Evolutionary conservation across 2,888 invertebrate genomes (phyloP).

Genomic region (Callyntrura guangdongensis): DNA sequence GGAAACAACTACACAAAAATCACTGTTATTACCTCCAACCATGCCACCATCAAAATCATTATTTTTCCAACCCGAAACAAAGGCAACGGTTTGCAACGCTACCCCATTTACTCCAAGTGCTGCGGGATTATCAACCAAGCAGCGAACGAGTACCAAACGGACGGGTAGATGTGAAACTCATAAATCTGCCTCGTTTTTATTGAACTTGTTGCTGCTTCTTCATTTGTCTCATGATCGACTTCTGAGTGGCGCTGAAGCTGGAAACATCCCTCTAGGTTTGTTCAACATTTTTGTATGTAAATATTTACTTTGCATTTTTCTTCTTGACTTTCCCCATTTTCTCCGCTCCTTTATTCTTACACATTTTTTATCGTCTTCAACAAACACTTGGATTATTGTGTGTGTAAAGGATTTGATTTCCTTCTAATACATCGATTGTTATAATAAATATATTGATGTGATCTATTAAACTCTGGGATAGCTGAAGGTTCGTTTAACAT

Average conservation of each 20-base stretch:
- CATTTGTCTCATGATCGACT: slow-evolving; percentile 75
- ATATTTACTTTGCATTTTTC: slow-evolving; percentile 67
- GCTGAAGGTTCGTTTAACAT: no score
- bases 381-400: no score
- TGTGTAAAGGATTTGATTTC: no score
- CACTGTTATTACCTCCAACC: slow-evolving; percentile 24
- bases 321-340: slow-evolving; percentile 1
- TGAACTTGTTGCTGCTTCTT: slow-evolving; percentile 80
- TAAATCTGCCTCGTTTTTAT: slow-evolving; percentile 76
- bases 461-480: no score
- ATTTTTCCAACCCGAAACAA: slow-evolving; percentile 38
- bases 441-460: no score
- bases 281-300: slow-evolving; percentile 69
- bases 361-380: not conserved
- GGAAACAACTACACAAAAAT: slow-evolving; percentile 57
- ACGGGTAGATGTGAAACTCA: slow-evolving; percentile 63
- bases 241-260: slow-evolving; percentile 76
- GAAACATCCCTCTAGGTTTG: slow-evolving; percentile 83
- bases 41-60: slow-evolving; percentile 16
- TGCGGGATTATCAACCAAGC: not conserved
- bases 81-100: not conserved
- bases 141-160: slow-evolving; percentile 22
- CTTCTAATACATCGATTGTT: no score
- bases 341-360: not conserved
- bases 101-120: not conserved